Evolutionary conservation across 2,113 vertebrate genomes (phyloP).

Genomic region (Aythya baeri): DNA sequence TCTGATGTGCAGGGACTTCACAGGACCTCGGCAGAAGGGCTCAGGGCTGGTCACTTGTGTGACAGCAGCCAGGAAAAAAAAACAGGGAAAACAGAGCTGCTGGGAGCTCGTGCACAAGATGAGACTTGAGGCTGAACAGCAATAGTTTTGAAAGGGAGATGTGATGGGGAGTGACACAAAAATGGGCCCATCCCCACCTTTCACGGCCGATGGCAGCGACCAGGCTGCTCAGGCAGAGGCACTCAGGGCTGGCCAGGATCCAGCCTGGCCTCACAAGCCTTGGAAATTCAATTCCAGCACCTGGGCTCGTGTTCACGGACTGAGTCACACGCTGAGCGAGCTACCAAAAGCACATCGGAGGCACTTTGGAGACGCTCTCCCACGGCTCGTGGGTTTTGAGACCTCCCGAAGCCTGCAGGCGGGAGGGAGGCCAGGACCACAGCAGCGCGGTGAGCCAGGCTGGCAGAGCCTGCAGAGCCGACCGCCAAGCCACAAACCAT

Average conservation of each 20-base stretch:
- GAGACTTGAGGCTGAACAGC: background rate
- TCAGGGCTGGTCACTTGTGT: background rate
- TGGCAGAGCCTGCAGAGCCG: rapidly evolving
- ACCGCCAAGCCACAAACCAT: background rate
- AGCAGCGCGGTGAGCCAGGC: background rate
- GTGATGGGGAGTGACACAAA: background rate
- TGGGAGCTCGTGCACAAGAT: background rate
- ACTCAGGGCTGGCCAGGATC: background rate
- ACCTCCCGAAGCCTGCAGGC: background rate
- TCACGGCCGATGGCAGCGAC: background rate
- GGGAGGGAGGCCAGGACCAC: background rate
- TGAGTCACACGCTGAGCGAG: background rate
- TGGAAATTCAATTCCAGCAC: background rate
- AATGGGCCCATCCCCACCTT: background rate
- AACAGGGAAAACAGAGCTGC: background rate
- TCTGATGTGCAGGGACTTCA: background rate
- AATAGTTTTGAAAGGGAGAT: background rate
- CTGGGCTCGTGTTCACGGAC: background rate
- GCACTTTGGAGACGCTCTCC: background rate
- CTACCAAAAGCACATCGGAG: background rate
- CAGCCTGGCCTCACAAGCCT: background rate
- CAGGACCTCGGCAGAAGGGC: background rate
- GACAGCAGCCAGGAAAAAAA: background rate
- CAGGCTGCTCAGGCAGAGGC: background rate
- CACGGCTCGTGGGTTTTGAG: background rate